Evolutionary conservation across 2,113 vertebrate genomes (phyloP).

Genomic region (Syrmaticus mikado): DNA sequence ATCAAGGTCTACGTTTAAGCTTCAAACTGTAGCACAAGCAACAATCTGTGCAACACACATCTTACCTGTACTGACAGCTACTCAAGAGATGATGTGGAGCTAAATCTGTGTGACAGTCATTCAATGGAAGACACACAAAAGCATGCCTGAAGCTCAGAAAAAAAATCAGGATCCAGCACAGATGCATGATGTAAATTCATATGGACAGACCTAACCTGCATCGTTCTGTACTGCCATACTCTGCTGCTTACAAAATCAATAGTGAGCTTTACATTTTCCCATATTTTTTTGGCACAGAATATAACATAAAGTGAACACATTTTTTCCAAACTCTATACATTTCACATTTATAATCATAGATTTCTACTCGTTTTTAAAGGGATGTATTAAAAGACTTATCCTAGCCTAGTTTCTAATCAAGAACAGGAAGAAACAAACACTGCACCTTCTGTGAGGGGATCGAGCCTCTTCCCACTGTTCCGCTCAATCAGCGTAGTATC

Average conservation of each 20-base stretch:
- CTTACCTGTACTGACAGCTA: not conserved
- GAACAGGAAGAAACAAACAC: not conserved
- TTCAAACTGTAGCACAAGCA: not conserved
- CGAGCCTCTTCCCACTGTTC: conserved; percentile 84
- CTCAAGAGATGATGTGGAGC: not conserved
- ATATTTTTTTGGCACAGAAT: not conserved
- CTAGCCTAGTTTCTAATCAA: not conserved
- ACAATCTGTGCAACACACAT: not conserved
- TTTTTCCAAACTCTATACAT: not conserved
- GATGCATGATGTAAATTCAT: not conserved
- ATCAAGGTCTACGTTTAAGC: not conserved
- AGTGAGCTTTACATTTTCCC: not conserved
- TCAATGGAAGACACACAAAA: not conserved
- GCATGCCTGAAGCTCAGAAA: not conserved
- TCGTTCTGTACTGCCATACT: not conserved
- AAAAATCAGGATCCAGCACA: not conserved
- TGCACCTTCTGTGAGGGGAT: conserved; percentile 86
- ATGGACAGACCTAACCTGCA: not conserved
- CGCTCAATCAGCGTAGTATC: conserved; percentile 87
- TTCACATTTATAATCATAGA: not conserved
- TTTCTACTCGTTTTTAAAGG: not conserved
- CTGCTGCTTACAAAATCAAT: not conserved
- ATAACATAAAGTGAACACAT: not conserved
- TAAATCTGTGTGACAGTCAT: not conserved
- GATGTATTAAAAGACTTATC: not conserved